phyloP scores from a whole-genome alignment of 2,797 vertebrate genomes.

The Ibycter americanus region DNA sequence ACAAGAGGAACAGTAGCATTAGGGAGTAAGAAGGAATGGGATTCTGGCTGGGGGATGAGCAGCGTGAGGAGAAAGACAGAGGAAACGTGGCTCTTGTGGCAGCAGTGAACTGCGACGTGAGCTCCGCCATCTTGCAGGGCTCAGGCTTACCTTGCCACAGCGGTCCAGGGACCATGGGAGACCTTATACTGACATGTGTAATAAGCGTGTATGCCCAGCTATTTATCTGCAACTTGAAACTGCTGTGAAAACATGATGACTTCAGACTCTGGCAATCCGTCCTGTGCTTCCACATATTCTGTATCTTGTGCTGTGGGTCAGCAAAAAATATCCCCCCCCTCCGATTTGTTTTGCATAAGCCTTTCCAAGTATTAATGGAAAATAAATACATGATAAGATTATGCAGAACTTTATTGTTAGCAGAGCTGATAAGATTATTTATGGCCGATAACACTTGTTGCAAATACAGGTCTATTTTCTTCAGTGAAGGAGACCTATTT shows the following conservation, averaged over 20 bases:
- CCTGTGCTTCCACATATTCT: background rate
- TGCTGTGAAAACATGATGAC: conserved; percentile 19
- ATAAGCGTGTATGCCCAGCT: background rate
- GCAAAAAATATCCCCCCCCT: background rate
- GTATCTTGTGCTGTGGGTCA: conserved; percentile 8
- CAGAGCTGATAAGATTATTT: background rate
- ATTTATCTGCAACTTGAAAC: conserved; percentile 55
- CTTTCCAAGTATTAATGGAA: background rate
- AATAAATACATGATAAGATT: background rate
- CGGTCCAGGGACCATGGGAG: background rate
- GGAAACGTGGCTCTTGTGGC: background rate
- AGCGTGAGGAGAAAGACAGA: background rate
- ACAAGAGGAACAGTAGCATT: background rate
- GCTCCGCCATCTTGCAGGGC: background rate
- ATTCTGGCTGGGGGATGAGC: background rate
- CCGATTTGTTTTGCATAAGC: background rate
- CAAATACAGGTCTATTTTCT: background rate
- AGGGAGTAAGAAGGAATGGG: background rate
- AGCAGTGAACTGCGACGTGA: background rate
- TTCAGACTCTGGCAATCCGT: conserved; percentile 42
- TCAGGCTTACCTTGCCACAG: background rate
- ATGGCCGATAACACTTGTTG: background rate
- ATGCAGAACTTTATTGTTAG: background rate
- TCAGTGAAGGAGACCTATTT: background rate
- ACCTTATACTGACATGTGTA: background rate